Evolutionary conservation across 2,888 invertebrate species (phyloP).

Genomic region (Leptothorax acervorum): DNA sequence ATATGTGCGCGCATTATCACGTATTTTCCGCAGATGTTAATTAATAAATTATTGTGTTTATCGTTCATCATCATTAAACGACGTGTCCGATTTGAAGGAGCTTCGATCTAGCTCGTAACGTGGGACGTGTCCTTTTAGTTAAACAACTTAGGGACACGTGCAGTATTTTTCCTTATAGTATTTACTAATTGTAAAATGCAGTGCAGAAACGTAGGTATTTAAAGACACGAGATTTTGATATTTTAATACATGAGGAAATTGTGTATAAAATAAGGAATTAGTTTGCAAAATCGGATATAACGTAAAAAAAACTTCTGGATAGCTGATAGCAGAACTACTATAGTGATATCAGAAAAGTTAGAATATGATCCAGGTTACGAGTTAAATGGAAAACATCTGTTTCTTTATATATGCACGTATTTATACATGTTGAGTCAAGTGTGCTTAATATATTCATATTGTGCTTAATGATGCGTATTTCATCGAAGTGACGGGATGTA

Average conservation of each 20-base stretch:
- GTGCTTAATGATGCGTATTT: neutral
- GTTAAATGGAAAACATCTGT: neutral
- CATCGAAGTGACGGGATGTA: neutral
- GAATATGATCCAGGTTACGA: neutral
- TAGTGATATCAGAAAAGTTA: neutral
- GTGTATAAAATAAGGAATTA: neutral
- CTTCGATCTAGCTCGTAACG: neutral
- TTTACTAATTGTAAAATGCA: too few relatives aligned
- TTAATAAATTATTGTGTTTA: conserved; percentile 1
- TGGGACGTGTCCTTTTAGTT: neutral
- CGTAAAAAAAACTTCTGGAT: neutral
- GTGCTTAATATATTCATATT: neutral
- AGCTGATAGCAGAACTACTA: neutral
- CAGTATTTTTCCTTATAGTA: neutral
- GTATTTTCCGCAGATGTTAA: conserved; percentile 1
- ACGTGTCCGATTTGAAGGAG: neutral
- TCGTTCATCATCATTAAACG: neutral
- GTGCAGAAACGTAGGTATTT: neutral
- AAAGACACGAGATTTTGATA: neutral
- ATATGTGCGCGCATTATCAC: neutral
- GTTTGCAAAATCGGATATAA: neutral
- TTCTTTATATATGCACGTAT: neutral
- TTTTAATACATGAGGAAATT: neutral
- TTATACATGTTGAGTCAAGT: neutral
- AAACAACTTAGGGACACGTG: neutral